phyloP scores from a whole-genome alignment of 2,888 invertebrate genomes.

The Pheosia tremula region DNA sequence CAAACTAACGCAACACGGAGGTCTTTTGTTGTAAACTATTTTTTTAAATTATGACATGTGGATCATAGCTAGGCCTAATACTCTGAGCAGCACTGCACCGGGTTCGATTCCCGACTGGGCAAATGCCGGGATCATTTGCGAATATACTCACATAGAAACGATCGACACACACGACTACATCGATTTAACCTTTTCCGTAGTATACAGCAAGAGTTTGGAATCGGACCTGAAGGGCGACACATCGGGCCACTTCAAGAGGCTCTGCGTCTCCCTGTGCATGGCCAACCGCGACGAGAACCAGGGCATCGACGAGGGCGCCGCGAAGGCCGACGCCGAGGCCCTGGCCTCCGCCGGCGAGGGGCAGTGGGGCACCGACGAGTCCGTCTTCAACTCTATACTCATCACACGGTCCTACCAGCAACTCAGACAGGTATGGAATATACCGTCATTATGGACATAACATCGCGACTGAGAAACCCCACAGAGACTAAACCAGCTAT shows the following conservation, averaged over 20 bases:
- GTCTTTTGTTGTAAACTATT: neutral
- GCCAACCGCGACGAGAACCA: conserved; percentile 96
- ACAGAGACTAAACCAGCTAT: too few species aligned
- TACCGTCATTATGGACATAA: too few species aligned
- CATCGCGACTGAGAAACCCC: neutral
- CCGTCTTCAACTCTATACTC: conserved; percentile 93
- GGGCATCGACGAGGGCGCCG: conserved; percentile 91
- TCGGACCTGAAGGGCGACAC: conserved; percentile 96
- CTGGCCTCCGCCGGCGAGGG: conserved; percentile 91
- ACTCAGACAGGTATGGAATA: conserved; percentile 85
- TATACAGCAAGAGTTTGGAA: conserved; percentile 92
- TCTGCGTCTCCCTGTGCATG: conserved; percentile 94
- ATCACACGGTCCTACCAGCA: conserved; percentile 96
- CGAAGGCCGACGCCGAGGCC: conserved; percentile 92
- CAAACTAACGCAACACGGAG: neutral
- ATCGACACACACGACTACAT: too few species aligned
- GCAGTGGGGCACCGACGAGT: conserved; percentile 96
- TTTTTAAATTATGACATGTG: too few species aligned
- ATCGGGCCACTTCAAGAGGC: conserved; percentile 97
- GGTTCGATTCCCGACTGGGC: too few species aligned
- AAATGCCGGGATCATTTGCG: too few species aligned
- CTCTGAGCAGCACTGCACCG: too few species aligned
- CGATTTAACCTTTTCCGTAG: conserved; percentile 66
- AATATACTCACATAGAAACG: too few species aligned
- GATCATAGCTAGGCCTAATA: too few species aligned